Evolutionary conservation across 2,888 invertebrate species (phyloP).

Genomic region (Rhamphomyia laevipes): DNA sequence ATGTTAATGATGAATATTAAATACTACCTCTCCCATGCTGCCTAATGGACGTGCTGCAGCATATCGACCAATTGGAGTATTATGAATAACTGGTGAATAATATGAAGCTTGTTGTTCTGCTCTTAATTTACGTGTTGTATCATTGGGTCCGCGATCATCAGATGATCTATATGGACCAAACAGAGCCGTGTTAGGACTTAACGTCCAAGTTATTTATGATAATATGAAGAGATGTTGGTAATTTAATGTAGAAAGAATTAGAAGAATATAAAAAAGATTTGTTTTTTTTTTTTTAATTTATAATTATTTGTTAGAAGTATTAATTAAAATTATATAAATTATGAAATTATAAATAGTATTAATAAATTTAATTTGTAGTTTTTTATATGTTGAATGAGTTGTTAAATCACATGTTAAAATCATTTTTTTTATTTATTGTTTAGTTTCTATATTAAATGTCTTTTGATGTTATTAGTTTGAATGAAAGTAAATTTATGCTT

Average conservation of each 20-base stretch:
- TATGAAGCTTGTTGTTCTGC: conserved; percentile 27
- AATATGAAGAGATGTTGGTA: no score
- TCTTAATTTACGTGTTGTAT: conserved; percentile 27
- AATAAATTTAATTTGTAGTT: no score
- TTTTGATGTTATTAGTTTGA: no score
- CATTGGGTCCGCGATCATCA: neutral
- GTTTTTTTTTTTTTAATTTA: neutral
- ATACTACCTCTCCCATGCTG: conserved; percentile 52
- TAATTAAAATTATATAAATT: no score
- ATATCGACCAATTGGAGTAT: conserved; percentile 45
- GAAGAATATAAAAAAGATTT: conserved; percentile 4
- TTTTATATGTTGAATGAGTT: neutral
- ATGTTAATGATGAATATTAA: neutral
- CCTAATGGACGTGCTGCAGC: conserved; percentile 51
- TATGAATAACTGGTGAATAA: conserved; percentile 28
- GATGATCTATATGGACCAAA: conserved; percentile 31
- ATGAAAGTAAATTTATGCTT: no score
- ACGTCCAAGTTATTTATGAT: no score
- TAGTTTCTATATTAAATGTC: no score
- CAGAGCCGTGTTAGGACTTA: conserved; percentile 37
- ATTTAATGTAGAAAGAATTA: neutral
- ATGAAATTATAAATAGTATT: no score
- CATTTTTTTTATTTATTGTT: no score
- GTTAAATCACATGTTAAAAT: neutral
- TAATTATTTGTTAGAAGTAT: neutral